Base-by-base conservation (phyloP, 2,888 invertebrate species). In the Iselma pallidipennis region DNA sequence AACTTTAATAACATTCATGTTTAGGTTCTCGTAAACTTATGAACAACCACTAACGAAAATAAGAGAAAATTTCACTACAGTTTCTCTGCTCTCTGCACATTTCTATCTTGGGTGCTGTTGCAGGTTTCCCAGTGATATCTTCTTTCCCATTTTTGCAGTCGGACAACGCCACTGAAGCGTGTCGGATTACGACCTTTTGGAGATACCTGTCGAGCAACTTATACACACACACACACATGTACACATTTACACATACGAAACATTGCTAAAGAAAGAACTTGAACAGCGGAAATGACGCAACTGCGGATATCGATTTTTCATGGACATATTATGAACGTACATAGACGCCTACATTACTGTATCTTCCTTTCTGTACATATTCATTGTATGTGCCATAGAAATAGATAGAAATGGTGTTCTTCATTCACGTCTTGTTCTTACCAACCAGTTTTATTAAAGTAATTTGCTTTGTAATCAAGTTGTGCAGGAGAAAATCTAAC, bases 271-370 rank as follows among this genome's bases (percentile, higher is more conserved):
- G 59, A 66, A 63, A 65, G 71, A 53, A 53, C 55, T 50, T 57
- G 56, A 57, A 29, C 59, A 55, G 63, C 71, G 74, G 74, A 74
- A 68, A 70, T 74, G 74, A 73, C 73, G 74, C 63, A 72, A 73
- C 61, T 53, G 42, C 66, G 68, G 71, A 71, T 68, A 70, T 68
- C 58, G 63, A 67, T 69, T 71, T 71, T 69, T 69, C 52, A 57
- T 55, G 57, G 60, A 57, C 16, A 7, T 62, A 14, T 54, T 61
- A 57, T 60, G 59, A 57, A 57, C 59, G 54, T 58, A 54, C 59
- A 57, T 58, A 54, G 65, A 63, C 59, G 57, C 59, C 59, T 65
- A 59, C 31, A 49, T 26, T 25, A 33, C 37, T 54, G 16, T 10
- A 23, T 10, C 53, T 50, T 63, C 60, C 57, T 63, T 54, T 55